Evolutionary conservation across 2,797 vertebrate genomes (phyloP), one percentile per base, ranked within the genome.

Genomic region (Schizopygopsis malacanthus): DNA sequence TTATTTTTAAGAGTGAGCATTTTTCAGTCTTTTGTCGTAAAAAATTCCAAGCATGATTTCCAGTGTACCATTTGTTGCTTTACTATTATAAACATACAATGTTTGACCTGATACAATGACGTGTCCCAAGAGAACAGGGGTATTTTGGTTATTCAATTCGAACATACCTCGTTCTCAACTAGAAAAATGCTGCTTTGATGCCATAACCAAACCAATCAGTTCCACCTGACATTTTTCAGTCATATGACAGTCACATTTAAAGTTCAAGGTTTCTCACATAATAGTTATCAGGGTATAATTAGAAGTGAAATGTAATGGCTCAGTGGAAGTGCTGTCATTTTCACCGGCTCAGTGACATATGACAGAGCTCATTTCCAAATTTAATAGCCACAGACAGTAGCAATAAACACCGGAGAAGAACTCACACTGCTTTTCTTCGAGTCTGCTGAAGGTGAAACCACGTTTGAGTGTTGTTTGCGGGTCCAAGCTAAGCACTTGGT

Each of bases 201-300:
- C 43, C 63, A 18, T 69, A 43, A 69, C 63, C 65, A 79, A 69
- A 78, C 33, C 65, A 78, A 78, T 70, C 52, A 63, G 41, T 61
- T 83, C 39, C 54, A 59, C 70, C 39, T 82, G 81, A n/a, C n/a
- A n/a, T n/a, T n/a, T n/a, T n/a, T n/a, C n/a, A n/a, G n/a, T n/a
- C n/a, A n/a, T n/a, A n/a, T n/a, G n/a, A n/a, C n/a, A n/a, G n/a
- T n/a, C n/a, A n/a, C n/a, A n/a, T n/a, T n/a, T n/a, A n/a, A n/a
- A n/a, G n/a, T n/a, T n/a, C n/a, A n/a, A n/a, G n/a, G n/a, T n/a
- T n/a, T n/a, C n/a, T n/a, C n/a, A n/a, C n/a, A n/a, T n/a, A n/a
- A n/a, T n/a, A n/a, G n/a, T n/a, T n/a, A n/a, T n/a, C n/a, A n/a
- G n/a, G n/a, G n/a, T n/a, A n/a, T n/a, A n/a, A n/a, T n/a, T n/a